Percentiles rank a stretch among this genome's conserved stretches.
Evolutionary conservation across 1,140 invertebrate species (phyloP).

Genomic region (Drosophila ficusphila): DNA sequence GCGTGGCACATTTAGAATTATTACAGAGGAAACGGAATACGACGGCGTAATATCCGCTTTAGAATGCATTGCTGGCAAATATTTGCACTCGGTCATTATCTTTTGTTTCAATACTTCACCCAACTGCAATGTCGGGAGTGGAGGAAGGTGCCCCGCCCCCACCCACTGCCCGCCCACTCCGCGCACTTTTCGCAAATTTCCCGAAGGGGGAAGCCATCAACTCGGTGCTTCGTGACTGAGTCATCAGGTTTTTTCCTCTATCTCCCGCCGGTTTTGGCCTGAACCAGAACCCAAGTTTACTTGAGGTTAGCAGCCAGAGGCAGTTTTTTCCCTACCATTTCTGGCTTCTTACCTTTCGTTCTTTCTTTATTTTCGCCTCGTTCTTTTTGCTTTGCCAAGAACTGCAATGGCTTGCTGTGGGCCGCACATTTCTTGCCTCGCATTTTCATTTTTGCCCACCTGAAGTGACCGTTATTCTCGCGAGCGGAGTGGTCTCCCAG

Average conservation of each 20-base stretch:
- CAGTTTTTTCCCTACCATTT: constrained; percentile 32
- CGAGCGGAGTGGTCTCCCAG: too few relatives aligned
- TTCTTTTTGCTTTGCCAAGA: constrained; percentile 19
- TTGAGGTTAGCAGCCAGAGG: constrained; percentile 61
- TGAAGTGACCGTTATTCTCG: constrained; percentile 52
- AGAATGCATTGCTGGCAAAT: constrained; percentile 37
- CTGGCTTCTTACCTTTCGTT: constrained; percentile 23
- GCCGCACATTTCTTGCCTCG: constrained; percentile 38
- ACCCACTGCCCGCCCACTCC: background rate
- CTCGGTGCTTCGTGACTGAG: constrained; percentile 59
- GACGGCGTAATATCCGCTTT: constrained; percentile 57
- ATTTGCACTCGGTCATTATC: constrained; percentile 48
- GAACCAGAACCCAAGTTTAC: constrained; percentile 49
- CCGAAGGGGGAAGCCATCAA: constrained; percentile 46
- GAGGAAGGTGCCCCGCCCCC: constrained; percentile 5
- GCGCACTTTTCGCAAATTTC: constrained; percentile 20
- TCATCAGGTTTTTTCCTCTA: constrained; percentile 55
- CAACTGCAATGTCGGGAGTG: constrained; percentile 1
- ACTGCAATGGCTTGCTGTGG: constrained; percentile 43
- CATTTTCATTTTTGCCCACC: constrained; percentile 28
- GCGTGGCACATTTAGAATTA: constrained; percentile 24
- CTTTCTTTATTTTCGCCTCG: constrained; percentile 20
- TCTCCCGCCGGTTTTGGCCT: constrained; percentile 21
- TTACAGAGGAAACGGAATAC: constrained; percentile 38
- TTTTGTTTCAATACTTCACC: constrained; percentile 30